Evolutionary conservation across 1,140 invertebrate species (phyloP).

Genomic region (Drosophila pseudoobscura): DNA sequence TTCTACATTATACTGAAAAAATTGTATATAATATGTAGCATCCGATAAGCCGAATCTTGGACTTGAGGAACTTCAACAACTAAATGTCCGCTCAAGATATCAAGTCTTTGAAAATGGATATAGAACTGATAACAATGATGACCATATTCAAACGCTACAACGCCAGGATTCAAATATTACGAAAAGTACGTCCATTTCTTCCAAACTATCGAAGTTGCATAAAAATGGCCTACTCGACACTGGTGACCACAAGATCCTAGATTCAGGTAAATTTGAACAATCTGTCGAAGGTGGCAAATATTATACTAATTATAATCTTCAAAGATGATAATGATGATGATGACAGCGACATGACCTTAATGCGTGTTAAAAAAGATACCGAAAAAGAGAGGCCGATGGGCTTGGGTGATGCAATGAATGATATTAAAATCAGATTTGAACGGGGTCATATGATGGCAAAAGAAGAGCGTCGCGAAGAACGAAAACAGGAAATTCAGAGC

Average conservation of each 20-base stretch:
- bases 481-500: slow-evolving; percentile 94
- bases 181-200: slow-evolving; percentile 90
- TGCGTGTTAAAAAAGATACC: slow-evolving; percentile 81
- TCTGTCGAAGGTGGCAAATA: neutral
- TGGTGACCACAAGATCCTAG: slow-evolving; percentile 84
- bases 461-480: slow-evolving; percentile 89
- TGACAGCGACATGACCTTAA: slow-evolving; percentile 72
- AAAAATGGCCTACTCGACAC: slow-evolving; percentile 85
- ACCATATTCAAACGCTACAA: slow-evolving; percentile 7
- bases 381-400: slow-evolving; percentile 89
- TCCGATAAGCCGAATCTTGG: slow-evolving; percentile 95
- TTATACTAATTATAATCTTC: slow-evolving; percentile 29
- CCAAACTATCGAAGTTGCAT: slow-evolving; percentile 92
- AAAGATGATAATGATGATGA: slow-evolving; percentile 61
- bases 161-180: slow-evolving; percentile 83
- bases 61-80: slow-evolving; percentile 90
- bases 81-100: slow-evolving; percentile 94
- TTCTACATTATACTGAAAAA: neutral
- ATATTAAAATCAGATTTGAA: slow-evolving; percentile 92
- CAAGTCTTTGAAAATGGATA: slow-evolving; percentile 90
- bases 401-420: slow-evolving; percentile 91
- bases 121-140: slow-evolving; percentile 60
- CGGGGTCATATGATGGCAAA: slow-evolving; percentile 86
- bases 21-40: slow-evolving; percentile 82
- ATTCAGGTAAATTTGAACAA: slow-evolving; percentile 85